These are phyloP conservation scores for Oxyteleia sp. DNA, from an alignment of 2,888 invertebrate species.

Conservation along the genomic window DNA sequence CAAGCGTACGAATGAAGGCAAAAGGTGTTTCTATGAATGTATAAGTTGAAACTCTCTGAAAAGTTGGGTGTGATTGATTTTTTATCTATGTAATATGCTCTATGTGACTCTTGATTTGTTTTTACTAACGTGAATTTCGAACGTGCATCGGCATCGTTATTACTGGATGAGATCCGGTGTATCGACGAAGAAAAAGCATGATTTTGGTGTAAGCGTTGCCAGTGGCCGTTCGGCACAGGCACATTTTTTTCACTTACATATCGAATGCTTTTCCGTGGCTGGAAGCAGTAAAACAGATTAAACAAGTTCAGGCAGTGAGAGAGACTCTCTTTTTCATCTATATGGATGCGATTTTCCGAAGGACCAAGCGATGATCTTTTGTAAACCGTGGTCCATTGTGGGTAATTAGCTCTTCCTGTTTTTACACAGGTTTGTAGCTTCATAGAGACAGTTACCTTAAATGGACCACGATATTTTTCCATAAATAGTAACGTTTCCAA, in stretches of 20 bases:
- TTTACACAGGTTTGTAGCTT: no score
- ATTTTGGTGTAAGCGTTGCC: constrained; percentile 70
- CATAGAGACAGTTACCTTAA: not conserved
- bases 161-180: constrained; percentile 72
- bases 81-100: constrained; percentile 66
- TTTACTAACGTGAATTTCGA: constrained; percentile 73
- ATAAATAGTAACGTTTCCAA: no score
- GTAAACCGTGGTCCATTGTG: not conserved
- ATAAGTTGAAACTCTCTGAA: constrained; percentile 62
- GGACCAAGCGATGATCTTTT: constrained; percentile 24
- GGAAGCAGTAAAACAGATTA: constrained; percentile 74
- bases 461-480: not conserved
- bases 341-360: constrained; percentile 6
- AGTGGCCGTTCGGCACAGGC: constrained; percentile 68
- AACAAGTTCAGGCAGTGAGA: constrained; percentile 67
- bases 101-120: constrained; percentile 69
- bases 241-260: constrained; percentile 69
- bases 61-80: constrained; percentile 46
- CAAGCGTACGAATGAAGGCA: constrained; percentile 40
- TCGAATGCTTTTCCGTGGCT: constrained; percentile 70
- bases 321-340: constrained; percentile 33
- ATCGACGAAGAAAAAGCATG: constrained; percentile 70
- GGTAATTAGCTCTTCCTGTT: not conserved
- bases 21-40: constrained; percentile 27
- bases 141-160: constrained; percentile 73